Base-by-base conservation (phyloP, 1,140 invertebrate species). In the Pogonomyrmex barbatus region DNA sequence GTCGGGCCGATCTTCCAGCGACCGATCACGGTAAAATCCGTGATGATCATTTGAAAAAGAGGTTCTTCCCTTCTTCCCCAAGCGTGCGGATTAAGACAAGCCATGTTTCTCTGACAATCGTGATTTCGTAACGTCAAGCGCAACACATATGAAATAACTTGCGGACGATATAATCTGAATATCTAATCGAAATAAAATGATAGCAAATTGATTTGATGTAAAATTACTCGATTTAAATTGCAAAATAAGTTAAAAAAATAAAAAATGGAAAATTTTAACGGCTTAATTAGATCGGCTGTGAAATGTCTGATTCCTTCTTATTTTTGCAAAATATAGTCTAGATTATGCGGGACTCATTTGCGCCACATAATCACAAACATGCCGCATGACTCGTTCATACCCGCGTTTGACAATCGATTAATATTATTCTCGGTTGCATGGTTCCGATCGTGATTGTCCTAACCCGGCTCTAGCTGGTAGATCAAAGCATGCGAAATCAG, bases 401-500 rank as follows among this genome's bases (percentile, higher is more conserved):
- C 50, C 52, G 24, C 10, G 54, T 60, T 71, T 47, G 8, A 47
- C 3, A 10, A 30, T 6, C 50, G 87, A 89, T 89, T 87, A 89
- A 87, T 89, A 77, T 82, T 87, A 89, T 83, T 84, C 88, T 36
- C 54, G 36, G 56, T 47, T 62, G 70, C 82, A 39, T 63, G 39
- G 6, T 42, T 60, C 9, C 58, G 30, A 33, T 42, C 82, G 56
- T 45, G 76, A 82, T 82, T 50, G 67, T 62, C 33, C 58, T 67
- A 54, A 63, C 56, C 77, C 77, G 24, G 10, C 5, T 81, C 63
- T 75, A 86, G 36, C 8, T 56, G 52, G 36, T 30, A 63, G 88
- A 90, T 90, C 89, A 90, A 90, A 90, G 89, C 86, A 65, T 45
- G 67, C 68, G 86, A 85, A 90, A 90, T 90, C 89, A 90, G 87